A percentile compares a stretch with the other conserved stretches of the same genome.
These are phyloP conservation scores for Hemiprocne comata DNA, from an alignment of 2,113 vertebrate genomes.

Conservation along the genomic window DNA sequence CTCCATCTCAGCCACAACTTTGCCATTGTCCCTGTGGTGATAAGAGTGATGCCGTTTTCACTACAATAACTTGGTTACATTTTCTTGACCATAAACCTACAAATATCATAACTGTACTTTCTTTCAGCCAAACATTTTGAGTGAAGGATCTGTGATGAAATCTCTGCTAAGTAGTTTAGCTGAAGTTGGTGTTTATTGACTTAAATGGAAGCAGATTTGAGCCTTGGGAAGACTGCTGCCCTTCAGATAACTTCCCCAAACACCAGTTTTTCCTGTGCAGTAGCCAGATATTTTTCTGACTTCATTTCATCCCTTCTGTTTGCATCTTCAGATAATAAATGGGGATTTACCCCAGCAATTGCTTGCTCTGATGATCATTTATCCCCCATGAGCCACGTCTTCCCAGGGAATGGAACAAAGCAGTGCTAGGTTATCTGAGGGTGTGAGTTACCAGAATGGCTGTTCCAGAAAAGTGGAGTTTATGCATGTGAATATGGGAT, in stretches of 20 bases:
- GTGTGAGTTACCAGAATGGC: not conserved
- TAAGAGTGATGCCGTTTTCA: not conserved
- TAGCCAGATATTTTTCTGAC: not conserved
- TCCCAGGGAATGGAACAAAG: not conserved
- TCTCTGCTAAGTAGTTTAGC: not conserved
- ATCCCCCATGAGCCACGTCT: accelerated
- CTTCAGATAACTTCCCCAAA: not conserved
- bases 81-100: not conserved
- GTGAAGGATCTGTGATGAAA: not conserved
- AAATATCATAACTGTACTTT: not conserved
- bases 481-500: not conserved
- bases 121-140: not conserved
- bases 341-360: not conserved
- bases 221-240: not conserved
- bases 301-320: not conserved
- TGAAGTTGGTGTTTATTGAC: not conserved
- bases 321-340: not conserved
- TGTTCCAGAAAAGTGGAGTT: not conserved
- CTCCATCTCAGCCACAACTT: not conserved
- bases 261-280: not conserved
- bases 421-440: not conserved
- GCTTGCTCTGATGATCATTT: not conserved
- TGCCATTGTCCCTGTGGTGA: not conserved
- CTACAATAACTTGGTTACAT: not conserved
- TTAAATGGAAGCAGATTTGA: not conserved